These are phyloP conservation scores for Semibalanus balanoides DNA, from an alignment of 1,140 invertebrate species.

Conservation along the genomic window DNA sequence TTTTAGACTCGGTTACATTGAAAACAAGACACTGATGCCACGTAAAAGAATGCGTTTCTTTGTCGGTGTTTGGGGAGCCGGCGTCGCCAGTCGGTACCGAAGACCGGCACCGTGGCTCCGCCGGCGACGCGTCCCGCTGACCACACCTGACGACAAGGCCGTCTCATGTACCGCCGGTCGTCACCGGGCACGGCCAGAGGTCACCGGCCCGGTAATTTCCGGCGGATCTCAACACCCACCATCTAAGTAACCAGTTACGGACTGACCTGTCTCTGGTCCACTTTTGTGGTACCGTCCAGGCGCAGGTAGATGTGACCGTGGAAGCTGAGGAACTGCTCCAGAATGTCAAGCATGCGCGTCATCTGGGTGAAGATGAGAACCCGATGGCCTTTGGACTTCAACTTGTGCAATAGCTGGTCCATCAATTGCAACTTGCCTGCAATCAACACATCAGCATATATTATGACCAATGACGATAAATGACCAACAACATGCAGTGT, in stretches of 20 bases:
- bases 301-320: slow-evolving; percentile 94
- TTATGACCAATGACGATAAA: no score
- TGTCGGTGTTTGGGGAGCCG: background rate
- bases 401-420: slow-evolving; percentile 59
- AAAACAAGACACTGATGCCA: no score
- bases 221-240: background rate
- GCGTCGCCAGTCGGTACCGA: background rate
- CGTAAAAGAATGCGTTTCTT: no score
- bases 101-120: background rate
- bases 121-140: background rate
- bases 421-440: slow-evolving; percentile 55
- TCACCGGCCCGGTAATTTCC: background rate
- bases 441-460: no score
- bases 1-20: no score
- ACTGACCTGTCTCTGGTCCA: slow-evolving; percentile 78
- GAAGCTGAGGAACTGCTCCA: slow-evolving; percentile 95
- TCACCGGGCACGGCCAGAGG: background rate
- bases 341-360: slow-evolving; percentile 96
- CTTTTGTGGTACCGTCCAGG: slow-evolving; percentile 87
- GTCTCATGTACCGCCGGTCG: background rate
- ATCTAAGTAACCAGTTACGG: background rate
- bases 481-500: no score
- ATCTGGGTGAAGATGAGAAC: slow-evolving; percentile 99
- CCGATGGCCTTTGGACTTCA: slow-evolving; percentile 75
- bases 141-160: background rate